A percentile compares a stretch with the other conserved stretches of the same genome.
These are phyloP conservation scores for Drosophila nikananu DNA, from an alignment of 1,140 invertebrate species.

Conservation along the genomic window DNA sequence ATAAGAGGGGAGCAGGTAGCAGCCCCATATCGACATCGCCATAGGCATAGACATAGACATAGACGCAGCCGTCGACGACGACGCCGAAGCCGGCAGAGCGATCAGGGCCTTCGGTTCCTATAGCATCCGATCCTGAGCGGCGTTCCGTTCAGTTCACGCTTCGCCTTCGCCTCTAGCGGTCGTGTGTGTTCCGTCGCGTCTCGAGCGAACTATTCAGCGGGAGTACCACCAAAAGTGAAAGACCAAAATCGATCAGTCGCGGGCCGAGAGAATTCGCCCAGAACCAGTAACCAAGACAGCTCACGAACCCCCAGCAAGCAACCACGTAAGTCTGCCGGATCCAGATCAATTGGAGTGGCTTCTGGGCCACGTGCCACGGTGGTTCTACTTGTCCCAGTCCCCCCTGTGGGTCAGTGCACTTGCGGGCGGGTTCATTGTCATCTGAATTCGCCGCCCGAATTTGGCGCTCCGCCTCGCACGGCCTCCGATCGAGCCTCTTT, in stretches of 20 bases:
- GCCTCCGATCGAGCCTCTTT: slow-evolving; percentile 46
- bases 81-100: slow-evolving; percentile 24
- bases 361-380: slow-evolving; percentile 33
- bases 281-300: not conserved
- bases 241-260: slow-evolving; percentile 16
- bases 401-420: slow-evolving; percentile 74
- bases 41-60: not conserved
- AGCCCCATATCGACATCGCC: slow-evolving; percentile 17
- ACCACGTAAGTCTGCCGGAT: slow-evolving; percentile 60
- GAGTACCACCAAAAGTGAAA: slow-evolving; percentile 8
- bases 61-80: slow-evolving; percentile 13
- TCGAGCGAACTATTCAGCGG: slow-evolving; percentile 12
- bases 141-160: slow-evolving; percentile 75
- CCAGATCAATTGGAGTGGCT: slow-evolving; percentile 20
- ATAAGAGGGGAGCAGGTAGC: slow-evolving; percentile 55
- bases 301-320: slow-evolving; percentile 9
- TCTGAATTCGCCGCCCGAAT: slow-evolving; percentile 42
- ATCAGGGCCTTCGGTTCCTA: slow-evolving; percentile 40
- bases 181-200: slow-evolving; percentile 57
- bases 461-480: slow-evolving; percentile 15
- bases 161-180: slow-evolving; percentile 73
- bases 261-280: slow-evolving; percentile 16
- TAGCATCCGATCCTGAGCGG: slow-evolving; percentile 72
- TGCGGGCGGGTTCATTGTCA: slow-evolving; percentile 69
- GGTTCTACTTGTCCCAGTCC: slow-evolving; percentile 23